Conservation (phyloP, 2,113 vertebrate species). For the human region DNA sequence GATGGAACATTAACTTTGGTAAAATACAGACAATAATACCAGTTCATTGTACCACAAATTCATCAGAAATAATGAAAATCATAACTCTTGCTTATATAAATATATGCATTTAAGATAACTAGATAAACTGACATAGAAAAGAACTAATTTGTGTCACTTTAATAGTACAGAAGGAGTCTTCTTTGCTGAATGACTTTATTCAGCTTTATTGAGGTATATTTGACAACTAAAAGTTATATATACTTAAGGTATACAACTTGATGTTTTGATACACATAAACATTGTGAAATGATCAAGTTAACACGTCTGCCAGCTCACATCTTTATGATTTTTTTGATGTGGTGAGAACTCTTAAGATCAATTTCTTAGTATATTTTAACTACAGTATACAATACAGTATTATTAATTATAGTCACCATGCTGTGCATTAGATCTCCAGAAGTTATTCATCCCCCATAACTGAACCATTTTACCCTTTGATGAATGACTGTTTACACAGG, state of each 20-base stretch:
- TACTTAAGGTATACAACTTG: not conserved
- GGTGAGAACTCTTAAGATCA: not conserved
- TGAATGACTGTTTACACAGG: not conserved
- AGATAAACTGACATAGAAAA: not conserved
- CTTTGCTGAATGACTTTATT: not conserved
- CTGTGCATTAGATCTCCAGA: not conserved
- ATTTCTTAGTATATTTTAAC: not conserved
- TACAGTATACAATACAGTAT: not conserved
- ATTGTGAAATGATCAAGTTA: not conserved
- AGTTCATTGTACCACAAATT: not conserved
- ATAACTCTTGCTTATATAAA: not conserved
- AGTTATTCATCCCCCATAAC: not conserved
- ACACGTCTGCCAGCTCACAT: not conserved
- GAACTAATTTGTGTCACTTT: not conserved
- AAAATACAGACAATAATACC: not conserved
- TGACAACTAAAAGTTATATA: not conserved
- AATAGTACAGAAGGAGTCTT: not conserved
- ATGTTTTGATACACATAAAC: not conserved
- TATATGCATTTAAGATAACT: not conserved
- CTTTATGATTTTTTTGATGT: not conserved
- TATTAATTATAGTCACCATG: not conserved
- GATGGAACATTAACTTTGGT: not conserved
- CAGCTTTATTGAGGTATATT: not conserved
- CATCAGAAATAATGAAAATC: not conserved
- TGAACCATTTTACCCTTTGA: not conserved